Conservation (phyloP, 2,888 invertebrate species). For the Microchrysa polita region DNA sequence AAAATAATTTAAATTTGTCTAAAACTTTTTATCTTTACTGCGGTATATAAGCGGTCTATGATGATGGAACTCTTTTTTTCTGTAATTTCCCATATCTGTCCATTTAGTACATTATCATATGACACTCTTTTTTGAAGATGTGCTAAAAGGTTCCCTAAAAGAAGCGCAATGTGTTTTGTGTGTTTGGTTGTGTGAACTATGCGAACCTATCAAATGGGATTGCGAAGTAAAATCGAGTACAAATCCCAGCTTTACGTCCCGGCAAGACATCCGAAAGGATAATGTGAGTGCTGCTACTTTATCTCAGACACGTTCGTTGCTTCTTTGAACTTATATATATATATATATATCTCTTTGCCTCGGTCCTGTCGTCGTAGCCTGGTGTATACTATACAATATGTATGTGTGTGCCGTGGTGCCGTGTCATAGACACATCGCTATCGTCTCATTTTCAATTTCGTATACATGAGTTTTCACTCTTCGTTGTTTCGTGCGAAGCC, state of each 20-base stretch:
- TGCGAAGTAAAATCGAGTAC: conserved; percentile 48
- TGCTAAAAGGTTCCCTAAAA: neutral
- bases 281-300: conserved; percentile 47
- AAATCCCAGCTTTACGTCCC: conserved; percentile 47
- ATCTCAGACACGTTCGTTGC: conserved; percentile 46
- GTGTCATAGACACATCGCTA: conserved; percentile 2
- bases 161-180: too few relatives aligned
- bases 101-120: conserved; percentile 38
- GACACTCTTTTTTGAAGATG: conserved; percentile 9
- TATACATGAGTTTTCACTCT: conserved; percentile 51
- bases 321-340: too few relatives aligned
- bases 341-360: too few relatives aligned
- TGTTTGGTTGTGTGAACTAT: neutral
- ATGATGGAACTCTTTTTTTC: too few relatives aligned
- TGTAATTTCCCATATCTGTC: neutral
- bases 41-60: too few relatives aligned
- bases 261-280: conserved; percentile 44
- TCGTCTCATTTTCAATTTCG: conserved; percentile 49
- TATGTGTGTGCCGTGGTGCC: too few relatives aligned
- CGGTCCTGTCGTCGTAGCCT: neutral
- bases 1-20: too few relatives aligned
- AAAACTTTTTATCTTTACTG: too few relatives aligned
- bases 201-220: conserved; percentile 47
- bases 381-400: too few relatives aligned
- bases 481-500: conserved; percentile 49